Base-by-base conservation (phyloP, 1,140 invertebrate species). In the Cherax destructor region DNA sequence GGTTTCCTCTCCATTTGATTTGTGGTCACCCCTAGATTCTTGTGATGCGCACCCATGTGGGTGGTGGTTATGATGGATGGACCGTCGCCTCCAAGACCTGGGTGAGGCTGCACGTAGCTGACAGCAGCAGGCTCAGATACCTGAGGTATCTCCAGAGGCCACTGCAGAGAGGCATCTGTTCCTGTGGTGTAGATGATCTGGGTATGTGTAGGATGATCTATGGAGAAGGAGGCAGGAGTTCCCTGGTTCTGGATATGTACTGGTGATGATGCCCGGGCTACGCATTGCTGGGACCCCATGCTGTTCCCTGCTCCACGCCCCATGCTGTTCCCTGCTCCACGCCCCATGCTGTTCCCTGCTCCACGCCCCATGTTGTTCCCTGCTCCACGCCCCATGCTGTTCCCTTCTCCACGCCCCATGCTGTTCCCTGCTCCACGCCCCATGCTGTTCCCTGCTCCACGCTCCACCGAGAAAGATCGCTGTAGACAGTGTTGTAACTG, bases 31-130 rank as follows among this genome's bases (percentile, higher is more conserved):
- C 88, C 88, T 18, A 91, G 52, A 0, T 47, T 24, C 61, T 81
- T 65, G 47, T 88, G 86, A 16, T 59, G 56, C 9, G 16, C 56
- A 16, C 56, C 16, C 56, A 59, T 59, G 16, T 59, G 56, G 0
- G 56, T 59, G 56, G 56, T 59, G 56, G 56, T 59, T 9, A 59
- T 59, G 56, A 59, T 16, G 9, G 56, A 3, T 59, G 56, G 69
- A 13, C 52, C 72, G 81, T 78, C 81, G 0, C 50, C 72, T n/a
- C 30, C 56, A 49, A 91, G 81, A 9, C 88, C 88, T 21, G 76
- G 72, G 72, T 84, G 88, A 3, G 88, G 88, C 74, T 91, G 88
- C 11, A 91, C 81, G 74, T 91, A 91, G 88, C 85, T 81, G 50
- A 85, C 65, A 30, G 81, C 72, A 13, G 24, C 83, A 21, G 81